These are phyloP conservation scores for Nerophis lumbriciformis DNA, from an alignment of 2,113 vertebrate species.

Conservation along the genomic window DNA sequence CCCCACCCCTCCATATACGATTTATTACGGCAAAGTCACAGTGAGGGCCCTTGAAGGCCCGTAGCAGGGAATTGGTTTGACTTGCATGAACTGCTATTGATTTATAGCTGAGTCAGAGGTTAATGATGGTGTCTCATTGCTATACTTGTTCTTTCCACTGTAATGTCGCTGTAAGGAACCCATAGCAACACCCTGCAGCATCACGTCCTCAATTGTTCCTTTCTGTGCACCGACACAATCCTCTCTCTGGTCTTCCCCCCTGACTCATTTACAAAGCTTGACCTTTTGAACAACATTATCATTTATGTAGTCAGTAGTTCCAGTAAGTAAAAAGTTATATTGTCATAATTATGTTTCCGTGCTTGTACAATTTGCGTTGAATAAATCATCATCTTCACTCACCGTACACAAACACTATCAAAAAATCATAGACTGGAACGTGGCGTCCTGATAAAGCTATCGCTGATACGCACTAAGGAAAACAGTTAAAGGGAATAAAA, in stretches of 20 bases:
- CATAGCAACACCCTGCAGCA: conserved; percentile 52
- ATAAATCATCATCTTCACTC: no score
- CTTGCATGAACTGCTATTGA: conserved; percentile 78
- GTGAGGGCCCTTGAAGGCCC: conserved; percentile 52
- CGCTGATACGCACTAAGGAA: no score
- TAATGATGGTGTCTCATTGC: conserved; percentile 78
- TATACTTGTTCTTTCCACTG: conserved; percentile 78
- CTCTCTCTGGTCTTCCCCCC: conserved; percentile 28
- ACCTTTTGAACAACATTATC: conserved; percentile 7
- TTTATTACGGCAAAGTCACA: conserved; percentile 51
- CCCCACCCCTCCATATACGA: conserved; percentile 25
- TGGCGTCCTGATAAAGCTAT: no score
- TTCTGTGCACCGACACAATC: conserved; percentile 40
- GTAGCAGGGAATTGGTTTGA: conserved; percentile 71
- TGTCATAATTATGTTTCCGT: no score
- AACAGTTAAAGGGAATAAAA: no score
- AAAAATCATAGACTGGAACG: no score
- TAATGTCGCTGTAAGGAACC: conserved; percentile 75
- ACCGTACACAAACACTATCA: no score
- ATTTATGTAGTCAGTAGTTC: neutral
- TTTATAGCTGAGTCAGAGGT: conserved; percentile 83
- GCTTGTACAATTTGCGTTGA: no score
- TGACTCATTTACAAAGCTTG: conserved; percentile 21
- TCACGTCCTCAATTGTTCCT: conserved; percentile 40
- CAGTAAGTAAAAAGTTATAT: neutral